Conservation (phyloP, 1,140 invertebrate genomes). For the Drosophila mojavensis region DNA sequence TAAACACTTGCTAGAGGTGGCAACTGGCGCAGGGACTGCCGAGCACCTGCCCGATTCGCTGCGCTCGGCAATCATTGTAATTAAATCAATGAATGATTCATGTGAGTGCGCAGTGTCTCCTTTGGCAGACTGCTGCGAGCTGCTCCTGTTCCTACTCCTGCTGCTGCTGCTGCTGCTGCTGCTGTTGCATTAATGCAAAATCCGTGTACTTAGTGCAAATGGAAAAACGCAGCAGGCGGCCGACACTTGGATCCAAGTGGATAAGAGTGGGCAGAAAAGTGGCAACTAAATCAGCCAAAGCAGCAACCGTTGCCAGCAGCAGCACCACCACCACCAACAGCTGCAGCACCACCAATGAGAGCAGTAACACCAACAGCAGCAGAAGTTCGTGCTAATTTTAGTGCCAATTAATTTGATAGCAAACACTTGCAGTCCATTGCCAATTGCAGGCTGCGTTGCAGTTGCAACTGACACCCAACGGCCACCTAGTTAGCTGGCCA, state of each 20-base stretch:
- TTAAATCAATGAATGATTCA: conserved; percentile 83
- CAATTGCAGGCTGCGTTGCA: conserved; percentile 43
- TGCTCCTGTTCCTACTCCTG: conserved; percentile 15
- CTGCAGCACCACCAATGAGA: conserved; percentile 2
- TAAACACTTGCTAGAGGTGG: conserved; percentile 58
- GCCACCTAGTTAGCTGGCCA: not conserved
- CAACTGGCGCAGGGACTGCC: conserved; percentile 17
- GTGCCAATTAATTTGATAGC: conserved; percentile 81
- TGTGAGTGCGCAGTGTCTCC: conserved; percentile 67
- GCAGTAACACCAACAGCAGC: not conserved
- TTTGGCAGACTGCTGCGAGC: not conserved
- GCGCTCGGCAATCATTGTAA: conserved; percentile 74
- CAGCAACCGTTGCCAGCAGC: conserved; percentile 14
- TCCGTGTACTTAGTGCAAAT: conserved; percentile 77
- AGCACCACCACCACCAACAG: conserved; percentile 7
- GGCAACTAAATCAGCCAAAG: conserved; percentile 49
- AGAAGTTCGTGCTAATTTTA: conserved; percentile 72
- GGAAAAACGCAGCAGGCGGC: conserved; percentile 59
- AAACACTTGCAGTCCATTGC: conserved; percentile 70
- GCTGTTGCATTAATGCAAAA: conserved; percentile 75
- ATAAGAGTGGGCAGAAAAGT: conserved; percentile 22
- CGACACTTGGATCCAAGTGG: conserved; percentile 46
- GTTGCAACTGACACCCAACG: conserved; percentile 17
- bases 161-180: conserved; percentile 15
- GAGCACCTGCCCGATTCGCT: conserved; percentile 26